Evolutionary conservation across 2,113 vertebrate genomes (phyloP).

Genomic region (Lepidothrix coronata): DNA sequence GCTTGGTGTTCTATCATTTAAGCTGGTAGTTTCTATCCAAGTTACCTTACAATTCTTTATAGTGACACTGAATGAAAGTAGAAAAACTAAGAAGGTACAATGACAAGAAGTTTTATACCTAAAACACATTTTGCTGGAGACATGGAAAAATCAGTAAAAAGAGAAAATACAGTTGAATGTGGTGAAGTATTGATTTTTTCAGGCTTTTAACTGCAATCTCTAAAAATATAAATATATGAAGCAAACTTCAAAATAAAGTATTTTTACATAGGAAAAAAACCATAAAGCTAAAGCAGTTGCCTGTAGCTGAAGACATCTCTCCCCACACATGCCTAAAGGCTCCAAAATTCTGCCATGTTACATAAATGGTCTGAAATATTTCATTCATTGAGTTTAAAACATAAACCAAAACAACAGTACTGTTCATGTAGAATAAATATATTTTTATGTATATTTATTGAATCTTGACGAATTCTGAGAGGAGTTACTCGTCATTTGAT

Average conservation of each 20-base stretch:
- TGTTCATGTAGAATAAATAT: not conserved
- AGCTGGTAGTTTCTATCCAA: not conserved
- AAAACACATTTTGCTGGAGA: not conserved
- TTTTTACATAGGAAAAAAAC: not conserved
- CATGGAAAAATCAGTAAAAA: not conserved
- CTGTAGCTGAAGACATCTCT: not conserved
- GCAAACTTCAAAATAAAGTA: not conserved
- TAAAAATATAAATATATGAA: not conserved
- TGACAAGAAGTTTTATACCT: not conserved
- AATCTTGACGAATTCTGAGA: not conserved
- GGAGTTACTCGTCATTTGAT: not conserved
- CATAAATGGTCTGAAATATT: not conserved
- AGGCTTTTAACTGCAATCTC: fast-evolving
- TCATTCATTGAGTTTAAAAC: not conserved
- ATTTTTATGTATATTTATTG: not conserved
- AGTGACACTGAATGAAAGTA: not conserved
- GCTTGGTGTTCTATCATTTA: not conserved
- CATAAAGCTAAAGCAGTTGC: not conserved
- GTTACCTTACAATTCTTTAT: not conserved
- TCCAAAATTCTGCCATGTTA: not conserved
- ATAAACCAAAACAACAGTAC: not conserved
- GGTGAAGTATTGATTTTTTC: not conserved
- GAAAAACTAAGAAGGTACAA: not conserved
- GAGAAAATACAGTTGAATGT: not conserved
- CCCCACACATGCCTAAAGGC: not conserved